Base-by-base conservation (phyloP, 1,140 invertebrate genomes). In the Microplitis mediator region DNA sequence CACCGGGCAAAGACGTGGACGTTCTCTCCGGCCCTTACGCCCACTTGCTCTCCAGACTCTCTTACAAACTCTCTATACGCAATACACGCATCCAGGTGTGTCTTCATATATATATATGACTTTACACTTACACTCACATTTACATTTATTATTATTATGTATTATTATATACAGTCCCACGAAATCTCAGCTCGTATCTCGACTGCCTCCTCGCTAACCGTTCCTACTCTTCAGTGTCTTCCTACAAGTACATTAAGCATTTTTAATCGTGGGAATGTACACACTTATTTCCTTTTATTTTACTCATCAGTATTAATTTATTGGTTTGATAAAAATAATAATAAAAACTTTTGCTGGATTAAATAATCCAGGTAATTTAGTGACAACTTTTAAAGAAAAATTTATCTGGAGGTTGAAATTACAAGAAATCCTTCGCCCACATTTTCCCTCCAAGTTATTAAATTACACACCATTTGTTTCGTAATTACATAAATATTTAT, bases 1-100 rank as follows among this genome's bases (percentile, higher is more conserved):
- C 79, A 80, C 77, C 23, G 23, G 23, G 23, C 23, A 23, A 23
- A 23, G 23, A 23, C 23, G 23, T 23, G 23, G 78, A 78, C 77
- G 75, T 74, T 77, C 78, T 78, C 79, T 79, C 77, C 72, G 71
- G 76, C 72, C 74, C 76, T 77, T 80, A 79, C 79, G 78, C 78
- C 80, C 79, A 80, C 79, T 80, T 80, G 64, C 63, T 56, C 73
- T 71, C 65, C 51, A 67, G 39, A 36, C 64, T 66, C 32, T 72
- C 58, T 66, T 23, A 23, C 23, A 23, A 23, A 23, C 23, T 23
- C 23, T 23, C 23, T 23, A 23, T 23, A 72, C 64, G 67, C 67
- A 65, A 69, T 23, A 36, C 39, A 45, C 67, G 34, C 63, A 61
- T 34, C 2, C 54, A 39, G 8, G 67, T 69, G 39, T 9, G 39